Evolutionary conservation across 2,888 invertebrate genomes (phyloP).

Genomic region (Lasioglossum malachurum): DNA sequence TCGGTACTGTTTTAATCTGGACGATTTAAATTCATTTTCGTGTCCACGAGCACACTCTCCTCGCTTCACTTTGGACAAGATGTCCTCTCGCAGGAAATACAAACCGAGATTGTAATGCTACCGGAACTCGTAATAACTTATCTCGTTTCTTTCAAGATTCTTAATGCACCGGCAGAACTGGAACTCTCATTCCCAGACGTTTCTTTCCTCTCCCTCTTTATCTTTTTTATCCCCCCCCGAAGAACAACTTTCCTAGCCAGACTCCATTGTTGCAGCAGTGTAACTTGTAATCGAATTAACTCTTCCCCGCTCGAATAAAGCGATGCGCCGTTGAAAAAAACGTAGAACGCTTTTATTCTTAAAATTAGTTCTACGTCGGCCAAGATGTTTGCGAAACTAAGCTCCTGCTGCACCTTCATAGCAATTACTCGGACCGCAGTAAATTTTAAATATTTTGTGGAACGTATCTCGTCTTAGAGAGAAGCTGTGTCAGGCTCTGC

Average conservation of each 20-base stretch:
- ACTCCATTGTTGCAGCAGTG: not conserved
- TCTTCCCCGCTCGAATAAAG: not conserved
- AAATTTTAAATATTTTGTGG: not conserved
- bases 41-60: not conserved
- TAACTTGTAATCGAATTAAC: constrained; percentile 14
- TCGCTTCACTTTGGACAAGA: not conserved
- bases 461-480: not conserved
- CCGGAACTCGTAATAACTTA: constrained; percentile 31
- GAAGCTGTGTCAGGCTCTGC: not conserved
- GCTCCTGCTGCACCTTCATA: not conserved
- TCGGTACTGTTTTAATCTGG: not conserved
- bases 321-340: not conserved
- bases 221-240: not conserved
- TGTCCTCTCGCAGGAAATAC: not conserved
- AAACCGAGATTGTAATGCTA: constrained; percentile 19
- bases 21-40: not conserved
- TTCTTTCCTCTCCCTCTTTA: not conserved
- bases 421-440: not conserved
- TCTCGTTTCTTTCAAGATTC: constrained; percentile 24
- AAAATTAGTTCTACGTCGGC: not conserved
- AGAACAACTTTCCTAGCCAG: not conserved
- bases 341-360: not conserved
- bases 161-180: not conserved
- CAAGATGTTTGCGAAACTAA: not conserved
- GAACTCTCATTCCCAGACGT: constrained; percentile 16